phyloP scores from a whole-genome alignment of 1,140 invertebrate species.

The Schlechtendalia chinensis region DNA sequence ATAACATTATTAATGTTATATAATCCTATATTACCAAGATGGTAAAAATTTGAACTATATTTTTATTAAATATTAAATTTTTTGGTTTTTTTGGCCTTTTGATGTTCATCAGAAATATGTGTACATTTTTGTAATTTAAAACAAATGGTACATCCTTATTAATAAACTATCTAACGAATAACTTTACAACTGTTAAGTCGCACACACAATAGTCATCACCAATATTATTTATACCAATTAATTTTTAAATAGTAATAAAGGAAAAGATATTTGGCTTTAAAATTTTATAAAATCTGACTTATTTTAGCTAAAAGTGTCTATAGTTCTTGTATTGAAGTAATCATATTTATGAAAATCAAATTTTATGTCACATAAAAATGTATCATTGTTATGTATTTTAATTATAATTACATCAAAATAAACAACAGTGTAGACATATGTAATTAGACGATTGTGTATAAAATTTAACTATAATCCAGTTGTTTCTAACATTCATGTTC shows the following conservation, averaged over 20 bases:
- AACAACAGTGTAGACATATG: no score
- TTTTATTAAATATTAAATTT: conserved; percentile 14
- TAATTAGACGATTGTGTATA: no score
- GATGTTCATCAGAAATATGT: conserved; percentile 13
- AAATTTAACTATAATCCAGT: no score
- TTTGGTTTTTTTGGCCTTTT: background rate
- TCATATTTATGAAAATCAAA: background rate
- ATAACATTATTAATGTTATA: background rate
- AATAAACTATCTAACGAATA: background rate
- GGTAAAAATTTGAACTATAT: background rate
- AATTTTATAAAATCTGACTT: no score
- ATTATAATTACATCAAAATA: background rate
- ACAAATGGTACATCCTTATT: background rate
- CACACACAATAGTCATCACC: background rate
- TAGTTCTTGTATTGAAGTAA: background rate
- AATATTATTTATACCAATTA: background rate
- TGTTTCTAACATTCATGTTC: no score
- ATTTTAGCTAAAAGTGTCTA: background rate
- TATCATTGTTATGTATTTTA: conserved; percentile 4
- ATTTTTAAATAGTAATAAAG: background rate
- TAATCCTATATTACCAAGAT: background rate
- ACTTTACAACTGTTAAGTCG: background rate
- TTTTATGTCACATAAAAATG: background rate
- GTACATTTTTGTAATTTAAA: background rate
- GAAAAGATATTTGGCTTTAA: background rate